phyloP scores from a whole-genome alignment of 2,797 vertebrate genomes.

The Pagetopsis macropterus region DNA sequence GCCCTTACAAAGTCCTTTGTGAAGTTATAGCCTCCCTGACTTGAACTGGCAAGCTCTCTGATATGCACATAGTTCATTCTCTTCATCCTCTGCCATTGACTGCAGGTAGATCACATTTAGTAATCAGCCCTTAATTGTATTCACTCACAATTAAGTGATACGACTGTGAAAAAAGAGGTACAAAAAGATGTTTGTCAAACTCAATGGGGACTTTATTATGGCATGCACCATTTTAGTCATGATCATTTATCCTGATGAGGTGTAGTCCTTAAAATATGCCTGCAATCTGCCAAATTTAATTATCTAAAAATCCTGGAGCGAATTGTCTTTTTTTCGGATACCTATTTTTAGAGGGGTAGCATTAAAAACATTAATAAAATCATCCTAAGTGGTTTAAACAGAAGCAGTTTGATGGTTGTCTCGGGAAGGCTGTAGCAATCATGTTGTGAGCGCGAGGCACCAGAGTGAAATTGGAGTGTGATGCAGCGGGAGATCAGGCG shows the following conservation, averaged over 20 bases:
- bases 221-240: conserved; percentile 31
- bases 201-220: conserved; percentile 36
- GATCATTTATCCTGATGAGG: conserved; percentile 40
- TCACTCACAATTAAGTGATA: conserved; percentile 25
- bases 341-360: neutral
- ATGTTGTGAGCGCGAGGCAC: no score
- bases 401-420: neutral
- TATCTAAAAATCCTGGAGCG: conserved; percentile 30
- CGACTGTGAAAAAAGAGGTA: neutral
- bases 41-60: conserved; percentile 44
- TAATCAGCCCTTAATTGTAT: conserved; percentile 43
- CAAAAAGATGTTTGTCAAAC: conserved; percentile 46
- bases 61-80: conserved; percentile 34
- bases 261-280: conserved; percentile 27
- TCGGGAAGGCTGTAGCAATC: neutral
- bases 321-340: conserved; percentile 25
- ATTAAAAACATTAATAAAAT: conserved; percentile 31
- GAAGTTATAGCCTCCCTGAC: conserved; percentile 56
- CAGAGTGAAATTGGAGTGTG: no score
- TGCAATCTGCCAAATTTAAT: conserved; percentile 31
- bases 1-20: conserved; percentile 41
- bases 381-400: conserved; percentile 9
- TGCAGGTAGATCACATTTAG: conserved; percentile 35
- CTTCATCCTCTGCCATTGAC: conserved; percentile 40
- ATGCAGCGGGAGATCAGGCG: no score